These are phyloP conservation scores for Hesperia comma DNA, from an alignment of 2,888 invertebrate species.

Conservation along the genomic window DNA sequence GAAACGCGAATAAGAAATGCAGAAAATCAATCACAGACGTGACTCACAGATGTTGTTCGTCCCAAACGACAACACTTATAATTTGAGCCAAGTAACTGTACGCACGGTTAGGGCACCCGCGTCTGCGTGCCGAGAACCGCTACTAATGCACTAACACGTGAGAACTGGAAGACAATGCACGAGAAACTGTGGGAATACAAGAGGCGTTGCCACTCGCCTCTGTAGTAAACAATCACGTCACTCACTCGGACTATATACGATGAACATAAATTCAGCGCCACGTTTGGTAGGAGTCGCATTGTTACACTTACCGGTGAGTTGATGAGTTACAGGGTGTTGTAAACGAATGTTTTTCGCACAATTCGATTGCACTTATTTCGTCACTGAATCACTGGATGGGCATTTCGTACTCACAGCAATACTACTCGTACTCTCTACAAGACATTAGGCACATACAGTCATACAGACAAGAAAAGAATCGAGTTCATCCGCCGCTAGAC, in stretches of 20 bases:
- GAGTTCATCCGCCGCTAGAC: too few species aligned
- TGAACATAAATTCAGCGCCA: conserved; percentile 40
- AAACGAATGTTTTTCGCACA: conserved; percentile 28
- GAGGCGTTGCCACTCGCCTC: conserved; percentile 84
- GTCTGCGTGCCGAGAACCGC: conserved; percentile 6
- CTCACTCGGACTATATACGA: conserved; percentile 62
- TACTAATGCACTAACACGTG: conserved; percentile 64
- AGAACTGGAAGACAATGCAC: conserved; percentile 76
- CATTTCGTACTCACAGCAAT: conserved; percentile 38
- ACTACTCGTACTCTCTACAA: too few species aligned
- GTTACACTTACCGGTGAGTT: conserved; percentile 41
- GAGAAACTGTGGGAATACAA: conserved; percentile 79
- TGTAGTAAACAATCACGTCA: conserved; percentile 84
- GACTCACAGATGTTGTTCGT: conserved; percentile 52
- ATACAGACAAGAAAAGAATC: too few species aligned
- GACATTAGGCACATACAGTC: neutral
- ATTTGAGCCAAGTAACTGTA: conserved; percentile 53
- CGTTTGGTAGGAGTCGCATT: conserved; percentile 6
- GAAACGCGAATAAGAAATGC: conserved; percentile 49
- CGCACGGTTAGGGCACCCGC: conserved; percentile 23
- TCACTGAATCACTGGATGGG: conserved; percentile 51
- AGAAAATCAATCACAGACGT: conserved; percentile 58
- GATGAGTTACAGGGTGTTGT: conserved; percentile 27
- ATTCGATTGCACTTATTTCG: conserved; percentile 61
- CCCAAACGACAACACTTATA: conserved; percentile 41